Percentiles rank a stretch among this genome's conserved stretches.
These are phyloP conservation scores for Stegophylla sp. DNA, from an alignment of 2,888 invertebrate species.

Conservation along the genomic window DNA sequence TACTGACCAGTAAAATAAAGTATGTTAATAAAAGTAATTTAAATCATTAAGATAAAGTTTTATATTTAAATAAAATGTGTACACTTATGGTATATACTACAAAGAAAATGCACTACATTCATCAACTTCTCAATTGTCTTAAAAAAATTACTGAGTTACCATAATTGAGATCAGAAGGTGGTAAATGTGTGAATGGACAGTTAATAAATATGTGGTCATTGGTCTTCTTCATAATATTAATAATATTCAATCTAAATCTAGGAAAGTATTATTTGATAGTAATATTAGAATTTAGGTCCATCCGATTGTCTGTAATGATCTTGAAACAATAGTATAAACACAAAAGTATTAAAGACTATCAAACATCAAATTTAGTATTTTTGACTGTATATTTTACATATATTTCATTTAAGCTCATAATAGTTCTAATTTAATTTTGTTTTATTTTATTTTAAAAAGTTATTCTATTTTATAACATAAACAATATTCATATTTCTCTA, in stretches of 20 bases:
- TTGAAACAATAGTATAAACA: conserved; percentile 59
- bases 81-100: conserved; percentile 56
- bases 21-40: conserved; percentile 15
- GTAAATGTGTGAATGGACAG: conserved; percentile 49
- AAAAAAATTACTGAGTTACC: conserved; percentile 53
- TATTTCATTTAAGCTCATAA: conserved; percentile 38
- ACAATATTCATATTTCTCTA: conserved; percentile 26
- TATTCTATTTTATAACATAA: background rate
- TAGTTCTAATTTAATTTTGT: conserved; percentile 22
- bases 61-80: conserved; percentile 44
- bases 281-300: conserved; percentile 8
- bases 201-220: conserved; percentile 40
- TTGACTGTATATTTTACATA: conserved; percentile 22
- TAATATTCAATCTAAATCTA: conserved; percentile 35
- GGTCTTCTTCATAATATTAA: conserved; percentile 25
- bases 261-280: conserved; percentile 46
- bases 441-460: conserved; percentile 20
- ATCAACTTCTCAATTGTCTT: conserved; percentile 48
- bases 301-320: conserved; percentile 58
- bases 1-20: conserved; percentile 60
- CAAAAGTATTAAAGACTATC: background rate
- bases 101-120: conserved; percentile 56
- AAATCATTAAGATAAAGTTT: conserved; percentile 14
- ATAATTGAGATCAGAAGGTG: conserved; percentile 52
- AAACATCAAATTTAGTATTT: conserved; percentile 4